These are phyloP conservation scores for Neodiprion lecontei DNA, from an alignment of 1,140 invertebrate species.

Conservation along the genomic window DNA sequence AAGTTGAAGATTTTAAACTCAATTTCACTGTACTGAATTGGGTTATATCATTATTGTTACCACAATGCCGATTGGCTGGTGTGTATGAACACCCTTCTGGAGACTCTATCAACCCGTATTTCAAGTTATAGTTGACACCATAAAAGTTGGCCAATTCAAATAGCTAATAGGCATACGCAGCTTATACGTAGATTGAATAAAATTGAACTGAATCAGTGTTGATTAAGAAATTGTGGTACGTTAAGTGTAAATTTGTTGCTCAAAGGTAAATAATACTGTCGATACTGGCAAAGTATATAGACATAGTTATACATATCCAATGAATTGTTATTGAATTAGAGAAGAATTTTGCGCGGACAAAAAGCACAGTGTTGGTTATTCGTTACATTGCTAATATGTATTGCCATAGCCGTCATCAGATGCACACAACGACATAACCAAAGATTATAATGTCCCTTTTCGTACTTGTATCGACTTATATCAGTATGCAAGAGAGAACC, in stretches of 20 bases:
- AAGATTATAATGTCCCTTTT: neutral
- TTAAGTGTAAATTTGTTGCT: neutral
- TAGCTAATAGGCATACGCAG: neutral
- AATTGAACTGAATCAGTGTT: slow-evolving; percentile 1
- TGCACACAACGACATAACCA: too few relatives aligned
- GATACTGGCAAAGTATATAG: neutral
- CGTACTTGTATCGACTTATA: neutral
- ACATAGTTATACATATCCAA: slow-evolving; percentile 2
- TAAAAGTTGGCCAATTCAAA: too few relatives aligned
- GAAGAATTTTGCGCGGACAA: neutral
- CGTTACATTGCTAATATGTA: too few relatives aligned
- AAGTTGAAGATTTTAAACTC: too few relatives aligned
- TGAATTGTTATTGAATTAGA: neutral
- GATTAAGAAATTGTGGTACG: neutral
- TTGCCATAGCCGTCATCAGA: too few relatives aligned
- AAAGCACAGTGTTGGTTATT: too few relatives aligned
- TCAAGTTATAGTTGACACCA: too few relatives aligned
- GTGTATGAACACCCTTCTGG: too few relatives aligned
- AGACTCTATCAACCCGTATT: too few relatives aligned
- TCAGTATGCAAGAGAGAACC: neutral
- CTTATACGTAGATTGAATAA: neutral
- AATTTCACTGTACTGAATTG: too few relatives aligned
- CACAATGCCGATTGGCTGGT: too few relatives aligned
- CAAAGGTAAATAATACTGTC: neutral
- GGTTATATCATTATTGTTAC: too few relatives aligned